These are phyloP conservation scores for Drepana arcuata DNA, from an alignment of 1,140 invertebrate species.

Conservation along the genomic window DNA sequence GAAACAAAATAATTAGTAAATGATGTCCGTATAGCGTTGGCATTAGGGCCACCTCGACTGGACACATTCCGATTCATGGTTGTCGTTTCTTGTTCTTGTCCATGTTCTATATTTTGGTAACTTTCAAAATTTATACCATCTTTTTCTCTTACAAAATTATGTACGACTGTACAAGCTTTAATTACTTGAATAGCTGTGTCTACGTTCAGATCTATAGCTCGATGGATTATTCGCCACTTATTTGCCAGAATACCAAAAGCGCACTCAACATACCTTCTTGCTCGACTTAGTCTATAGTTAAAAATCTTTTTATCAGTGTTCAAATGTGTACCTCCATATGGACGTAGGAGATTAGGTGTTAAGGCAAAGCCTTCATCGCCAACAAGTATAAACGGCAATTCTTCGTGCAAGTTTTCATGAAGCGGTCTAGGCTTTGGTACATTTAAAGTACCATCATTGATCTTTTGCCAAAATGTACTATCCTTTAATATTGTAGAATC, in stretches of 20 bases:
- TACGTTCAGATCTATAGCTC: constrained; percentile 19
- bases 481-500: constrained; percentile 34
- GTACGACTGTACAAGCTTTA: constrained; percentile 38
- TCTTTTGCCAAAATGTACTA: constrained; percentile 19
- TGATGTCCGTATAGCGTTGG: constrained; percentile 8
- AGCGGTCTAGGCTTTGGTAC: constrained; percentile 17
- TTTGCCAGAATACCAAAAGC: constrained; percentile 50
- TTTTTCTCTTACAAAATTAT: constrained; percentile 45
- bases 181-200: constrained; percentile 25
- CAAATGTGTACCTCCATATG: neutral
- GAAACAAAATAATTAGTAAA: constrained; percentile 7
- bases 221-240: constrained; percentile 44
- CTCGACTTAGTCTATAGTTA: neutral
- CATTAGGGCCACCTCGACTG: constrained; percentile 10
- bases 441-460: constrained; percentile 14
- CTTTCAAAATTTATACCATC: constrained; percentile 14
- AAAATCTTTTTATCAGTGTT: neutral
- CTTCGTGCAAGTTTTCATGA: constrained; percentile 14
- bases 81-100: constrained; percentile 8
- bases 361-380: neutral
- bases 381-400: constrained; percentile 19
- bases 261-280: constrained; percentile 31
- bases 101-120: constrained; percentile 18
- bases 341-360: neutral
- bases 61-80: constrained; percentile 8